These are phyloP conservation scores for Agriopis marginaria DNA, from an alignment of 2,888 invertebrate genomes.

Conservation along the genomic window DNA sequence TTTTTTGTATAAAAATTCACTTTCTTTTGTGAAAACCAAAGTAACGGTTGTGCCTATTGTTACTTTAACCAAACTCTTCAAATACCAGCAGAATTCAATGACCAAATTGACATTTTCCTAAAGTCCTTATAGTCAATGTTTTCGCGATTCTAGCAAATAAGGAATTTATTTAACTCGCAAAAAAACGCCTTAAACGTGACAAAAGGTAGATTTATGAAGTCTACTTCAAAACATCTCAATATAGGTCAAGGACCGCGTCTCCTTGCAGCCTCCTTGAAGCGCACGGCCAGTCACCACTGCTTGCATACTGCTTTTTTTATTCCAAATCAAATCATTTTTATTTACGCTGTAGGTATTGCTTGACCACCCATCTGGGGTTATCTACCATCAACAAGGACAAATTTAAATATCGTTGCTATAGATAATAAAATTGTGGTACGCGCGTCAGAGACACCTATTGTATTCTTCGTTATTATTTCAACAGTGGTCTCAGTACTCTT, in stretches of 20 bases:
- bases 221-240: slow-evolving; percentile 57
- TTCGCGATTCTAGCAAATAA: neutral
- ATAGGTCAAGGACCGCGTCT: slow-evolving; percentile 82
- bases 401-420: slow-evolving; percentile 59
- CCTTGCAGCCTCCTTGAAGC: slow-evolving; percentile 83
- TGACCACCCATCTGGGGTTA: slow-evolving; percentile 72
- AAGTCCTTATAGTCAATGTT: neutral
- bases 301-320: slow-evolving; percentile 70
- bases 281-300: slow-evolving; percentile 80
- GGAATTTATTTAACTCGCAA: neutral
- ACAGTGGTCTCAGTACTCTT: no score
- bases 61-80: no score
- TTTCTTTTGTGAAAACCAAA: no score
- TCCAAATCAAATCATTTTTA: slow-evolving; percentile 83
- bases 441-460: neutral
- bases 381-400: slow-evolving; percentile 79
- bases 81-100: no score
- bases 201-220: slow-evolving; percentile 33
- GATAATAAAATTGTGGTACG: slow-evolving; percentile 36
- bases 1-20: no score
- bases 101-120: no score
- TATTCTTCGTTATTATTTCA: neutral
- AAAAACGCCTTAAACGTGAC: slow-evolving; percentile 2
- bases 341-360: slow-evolving; percentile 75
- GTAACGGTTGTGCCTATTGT: no score